Conservation (phyloP, 2,113 vertebrate genomes). For the Cheilinus undulatus region DNA sequence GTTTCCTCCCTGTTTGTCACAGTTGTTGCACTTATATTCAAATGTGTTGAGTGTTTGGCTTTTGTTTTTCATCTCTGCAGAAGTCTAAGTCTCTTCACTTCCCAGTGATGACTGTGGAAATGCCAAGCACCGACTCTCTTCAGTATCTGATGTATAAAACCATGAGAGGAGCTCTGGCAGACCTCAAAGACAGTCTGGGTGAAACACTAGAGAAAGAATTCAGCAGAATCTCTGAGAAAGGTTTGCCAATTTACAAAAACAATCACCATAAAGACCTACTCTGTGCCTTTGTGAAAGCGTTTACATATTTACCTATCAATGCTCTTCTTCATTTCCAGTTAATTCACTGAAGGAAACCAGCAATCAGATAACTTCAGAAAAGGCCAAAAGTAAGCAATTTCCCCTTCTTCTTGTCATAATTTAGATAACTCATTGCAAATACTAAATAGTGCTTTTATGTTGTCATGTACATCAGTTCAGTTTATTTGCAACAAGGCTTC, state of each 20-base stretch:
- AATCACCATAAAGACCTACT: background rate
- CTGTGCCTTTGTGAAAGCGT: background rate
- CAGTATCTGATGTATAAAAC: slow-evolving; percentile 77
- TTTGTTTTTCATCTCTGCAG: slow-evolving; percentile 47
- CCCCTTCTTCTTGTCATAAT: background rate
- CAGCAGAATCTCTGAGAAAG: slow-evolving; percentile 73
- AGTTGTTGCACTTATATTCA: slow-evolving; percentile 2
- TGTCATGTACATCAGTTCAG: too few species aligned
- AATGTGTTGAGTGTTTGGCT: background rate
- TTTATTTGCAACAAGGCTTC: too few species aligned
- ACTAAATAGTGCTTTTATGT: too few species aligned
- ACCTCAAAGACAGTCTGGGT: slow-evolving; percentile 68
- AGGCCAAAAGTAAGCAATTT: slow-evolving; percentile 55
- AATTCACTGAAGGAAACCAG: slow-evolving; percentile 67
- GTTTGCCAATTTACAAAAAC: slow-evolving; percentile 15
- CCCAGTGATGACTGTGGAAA: slow-evolving; percentile 59
- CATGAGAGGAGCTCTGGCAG: slow-evolving; percentile 66
- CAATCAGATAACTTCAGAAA: slow-evolving; percentile 37
- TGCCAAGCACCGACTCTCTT: slow-evolving; percentile 71
- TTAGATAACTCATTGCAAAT: too few species aligned
- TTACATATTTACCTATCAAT: background rate
- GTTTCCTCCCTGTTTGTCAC: background rate
- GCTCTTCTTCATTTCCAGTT: slow-evolving; percentile 42
- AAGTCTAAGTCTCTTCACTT: slow-evolving; percentile 70
- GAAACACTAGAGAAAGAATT: slow-evolving; percentile 71